Evolutionary conservation across 2,888 invertebrate genomes (phyloP).

Genomic region (Apodemia duryi): DNA sequence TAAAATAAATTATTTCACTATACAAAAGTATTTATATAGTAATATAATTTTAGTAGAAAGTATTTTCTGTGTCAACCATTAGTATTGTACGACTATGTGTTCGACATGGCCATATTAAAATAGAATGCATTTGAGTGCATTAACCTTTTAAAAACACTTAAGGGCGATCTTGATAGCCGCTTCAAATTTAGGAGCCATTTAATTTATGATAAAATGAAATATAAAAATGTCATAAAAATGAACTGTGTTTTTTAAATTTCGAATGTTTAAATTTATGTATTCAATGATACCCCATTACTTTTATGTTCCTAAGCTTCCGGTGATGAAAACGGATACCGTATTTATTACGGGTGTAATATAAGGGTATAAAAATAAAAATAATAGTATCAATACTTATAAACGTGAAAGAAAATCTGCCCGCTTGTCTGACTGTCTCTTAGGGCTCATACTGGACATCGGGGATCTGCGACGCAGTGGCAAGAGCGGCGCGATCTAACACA

Average conservation of each 20-base stretch:
- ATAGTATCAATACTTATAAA: too few relatives aligned
- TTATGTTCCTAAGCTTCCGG: constrained; percentile 2
- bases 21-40: too few relatives aligned
- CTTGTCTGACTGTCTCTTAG: too few relatives aligned
- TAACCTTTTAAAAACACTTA: constrained; percentile 23
- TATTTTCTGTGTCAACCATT: neutral
- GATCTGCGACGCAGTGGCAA: too few relatives aligned
- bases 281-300: constrained; percentile 3
- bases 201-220: constrained; percentile 18
- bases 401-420: too few relatives aligned
- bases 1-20: too few relatives aligned
- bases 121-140: constrained; percentile 17
- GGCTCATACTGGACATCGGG: too few relatives aligned
- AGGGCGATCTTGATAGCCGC: constrained; percentile 22
- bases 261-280: neutral
- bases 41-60: too few relatives aligned
- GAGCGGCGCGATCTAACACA: too few relatives aligned
- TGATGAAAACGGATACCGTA: neutral
- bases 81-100: neutral
- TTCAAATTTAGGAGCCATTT: constrained; percentile 20
- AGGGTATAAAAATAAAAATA: too few relatives aligned
- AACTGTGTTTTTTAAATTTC: neutral
- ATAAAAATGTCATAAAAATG: constrained; percentile 24
- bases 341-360: constrained; percentile 2
- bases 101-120: neutral